Conservation (phyloP, 1,140 invertebrate species). For the Bactericera cockerelli region DNA sequence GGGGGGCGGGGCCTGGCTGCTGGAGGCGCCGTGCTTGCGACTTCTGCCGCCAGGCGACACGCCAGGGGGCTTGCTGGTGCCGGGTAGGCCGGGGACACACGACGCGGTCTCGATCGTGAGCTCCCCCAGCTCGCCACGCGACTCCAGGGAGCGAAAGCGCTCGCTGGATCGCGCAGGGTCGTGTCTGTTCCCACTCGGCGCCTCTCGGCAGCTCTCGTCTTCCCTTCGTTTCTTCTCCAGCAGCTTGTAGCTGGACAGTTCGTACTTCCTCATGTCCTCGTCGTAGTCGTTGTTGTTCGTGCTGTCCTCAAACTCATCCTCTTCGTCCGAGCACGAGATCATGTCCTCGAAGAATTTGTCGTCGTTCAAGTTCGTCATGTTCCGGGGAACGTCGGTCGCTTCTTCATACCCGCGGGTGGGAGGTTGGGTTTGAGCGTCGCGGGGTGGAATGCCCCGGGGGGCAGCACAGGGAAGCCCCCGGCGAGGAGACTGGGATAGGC, state of each 20-base stretch:
- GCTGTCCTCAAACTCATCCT: background rate
- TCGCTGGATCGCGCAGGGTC: too few relatives aligned
- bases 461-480: slow-evolving; percentile 38
- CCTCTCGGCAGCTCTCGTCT: too few relatives aligned
- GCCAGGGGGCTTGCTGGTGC: too few relatives aligned
- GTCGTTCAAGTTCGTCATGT: slow-evolving; percentile 28
- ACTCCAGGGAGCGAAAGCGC: too few relatives aligned
- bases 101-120: background rate
- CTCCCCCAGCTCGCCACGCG: background rate
- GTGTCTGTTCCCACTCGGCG: too few relatives aligned
- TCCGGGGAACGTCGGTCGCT: slow-evolving; percentile 33
- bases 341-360: slow-evolving; percentile 21
- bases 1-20: background rate
- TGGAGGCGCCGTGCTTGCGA: background rate
- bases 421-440: background rate
- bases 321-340: slow-evolving; percentile 20
- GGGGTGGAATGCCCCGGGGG: slow-evolving; percentile 56
- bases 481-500: too few relatives aligned
- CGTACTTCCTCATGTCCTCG: slow-evolving; percentile 9
- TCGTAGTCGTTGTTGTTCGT: slow-evolving; percentile 10
- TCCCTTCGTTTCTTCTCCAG: background rate
- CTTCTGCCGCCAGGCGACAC: background rate
- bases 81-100: too few relatives aligned
- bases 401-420: slow-evolving; percentile 9
- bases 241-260: background rate